These are phyloP conservation scores for Trypoxylon attenuatum DNA, from an alignment of 2,888 invertebrate genomes.

Conservation along the genomic window DNA sequence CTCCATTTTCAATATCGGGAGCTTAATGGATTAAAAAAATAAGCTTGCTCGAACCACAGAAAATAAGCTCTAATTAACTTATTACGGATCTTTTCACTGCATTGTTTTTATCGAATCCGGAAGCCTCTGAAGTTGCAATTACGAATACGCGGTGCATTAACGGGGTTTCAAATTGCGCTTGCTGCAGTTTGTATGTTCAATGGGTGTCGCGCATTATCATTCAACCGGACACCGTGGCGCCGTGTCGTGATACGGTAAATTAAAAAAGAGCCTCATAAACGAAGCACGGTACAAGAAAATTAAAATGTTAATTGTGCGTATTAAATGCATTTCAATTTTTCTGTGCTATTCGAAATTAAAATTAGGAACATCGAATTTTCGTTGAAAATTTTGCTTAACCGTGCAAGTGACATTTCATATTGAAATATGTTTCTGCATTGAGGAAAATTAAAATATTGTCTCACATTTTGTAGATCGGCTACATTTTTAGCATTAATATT, in stretches of 20 bases:
- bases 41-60: too few relatives aligned
- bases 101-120: slow-evolving; percentile 11
- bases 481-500: too few relatives aligned
- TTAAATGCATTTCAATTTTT: slow-evolving; percentile 1
- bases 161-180: slow-evolving; percentile 19
- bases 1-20: too few relatives aligned
- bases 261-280: background rate
- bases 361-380: too few relatives aligned
- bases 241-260: background rate
- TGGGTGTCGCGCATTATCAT: slow-evolving; percentile 6
- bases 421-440: too few relatives aligned
- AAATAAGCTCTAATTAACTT: slow-evolving; percentile 26
- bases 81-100: slow-evolving; percentile 18
- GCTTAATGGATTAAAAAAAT: too few relatives aligned
- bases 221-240: slow-evolving; percentile 14
- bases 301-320: background rate
- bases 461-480: too few relatives aligned
- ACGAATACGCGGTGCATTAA: background rate
- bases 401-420: too few relatives aligned
- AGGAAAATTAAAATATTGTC: too few relatives aligned
- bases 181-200: background rate
- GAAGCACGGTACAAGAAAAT: background rate
- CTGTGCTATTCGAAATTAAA: too few relatives aligned
- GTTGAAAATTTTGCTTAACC: too few relatives aligned
- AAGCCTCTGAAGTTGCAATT: slow-evolving; percentile 20